Conservation (phyloP, 2,888 invertebrate species). For the Orthonychiurus folsomi region DNA sequence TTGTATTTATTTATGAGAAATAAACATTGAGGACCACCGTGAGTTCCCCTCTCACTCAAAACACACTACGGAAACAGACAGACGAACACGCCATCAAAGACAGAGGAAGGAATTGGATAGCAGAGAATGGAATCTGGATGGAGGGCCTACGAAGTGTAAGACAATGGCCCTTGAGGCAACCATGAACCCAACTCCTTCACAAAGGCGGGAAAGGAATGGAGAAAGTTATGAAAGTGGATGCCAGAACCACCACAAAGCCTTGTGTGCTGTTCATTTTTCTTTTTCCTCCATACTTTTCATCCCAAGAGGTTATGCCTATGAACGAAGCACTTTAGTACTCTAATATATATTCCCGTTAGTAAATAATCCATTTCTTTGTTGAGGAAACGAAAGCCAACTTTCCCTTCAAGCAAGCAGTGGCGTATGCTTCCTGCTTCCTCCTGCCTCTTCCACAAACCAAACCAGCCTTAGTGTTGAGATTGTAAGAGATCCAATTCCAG, state of each 20-base stretch:
- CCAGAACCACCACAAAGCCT: neutral
- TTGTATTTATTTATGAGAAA: neutral
- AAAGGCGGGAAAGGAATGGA: too few relatives aligned
- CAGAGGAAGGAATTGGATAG: neutral
- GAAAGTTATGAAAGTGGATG: conserved; percentile 1
- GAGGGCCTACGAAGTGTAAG: neutral
- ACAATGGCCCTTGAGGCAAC: conserved; percentile 1
- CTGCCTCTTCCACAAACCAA: neutral
- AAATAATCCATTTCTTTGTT: conserved; percentile 1
- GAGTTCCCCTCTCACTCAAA: too few relatives aligned
- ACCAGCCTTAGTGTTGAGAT: neutral
- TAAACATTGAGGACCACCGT: too few relatives aligned
- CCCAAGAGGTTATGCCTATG: neutral
- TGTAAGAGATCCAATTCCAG: neutral
- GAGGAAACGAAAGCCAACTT: neutral
- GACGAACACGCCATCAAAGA: too few relatives aligned
- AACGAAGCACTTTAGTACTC: neutral
- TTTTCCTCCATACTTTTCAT: too few relatives aligned
- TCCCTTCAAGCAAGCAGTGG: neutral
- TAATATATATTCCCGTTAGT: conserved; percentile 1
- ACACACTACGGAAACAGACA: too few relatives aligned
- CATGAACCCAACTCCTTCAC: neutral
- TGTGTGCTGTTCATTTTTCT: neutral
- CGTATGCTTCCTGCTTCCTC: neutral
- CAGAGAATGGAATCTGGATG: neutral